Evolutionary conservation across 1,140 invertebrate species (phyloP).

Genomic region (Lordiphosa mommai): DNA sequence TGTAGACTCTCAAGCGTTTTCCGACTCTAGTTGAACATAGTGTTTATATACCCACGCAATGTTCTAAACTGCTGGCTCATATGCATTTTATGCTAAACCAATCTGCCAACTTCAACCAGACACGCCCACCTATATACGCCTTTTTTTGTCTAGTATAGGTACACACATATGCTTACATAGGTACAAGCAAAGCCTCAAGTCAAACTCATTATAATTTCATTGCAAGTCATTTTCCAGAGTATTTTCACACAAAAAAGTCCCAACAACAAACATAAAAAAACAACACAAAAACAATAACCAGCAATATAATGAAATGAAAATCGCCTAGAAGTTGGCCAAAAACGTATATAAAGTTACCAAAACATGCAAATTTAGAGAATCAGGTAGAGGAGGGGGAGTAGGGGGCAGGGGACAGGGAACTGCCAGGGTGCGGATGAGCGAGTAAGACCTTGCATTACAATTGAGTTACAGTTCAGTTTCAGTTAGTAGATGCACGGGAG

Average conservation of each 20-base stretch:
- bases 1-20: too few relatives aligned
- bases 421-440: constrained; percentile 33
- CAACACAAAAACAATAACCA: constrained; percentile 39
- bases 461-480: constrained; percentile 70
- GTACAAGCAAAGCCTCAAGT: constrained; percentile 14
- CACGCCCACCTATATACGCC: neutral
- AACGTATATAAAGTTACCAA: constrained; percentile 46
- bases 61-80: too few relatives aligned
- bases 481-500: constrained; percentile 35
- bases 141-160: too few relatives aligned
- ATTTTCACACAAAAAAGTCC: constrained; percentile 13
- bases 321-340: constrained; percentile 50
- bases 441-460: constrained; percentile 71
- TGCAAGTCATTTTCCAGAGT: constrained; percentile 63
- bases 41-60: too few relatives aligned
- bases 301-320: constrained; percentile 68
- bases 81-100: too few relatives aligned
- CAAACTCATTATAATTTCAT: constrained; percentile 62
- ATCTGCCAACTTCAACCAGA: too few relatives aligned
- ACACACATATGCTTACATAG: neutral
- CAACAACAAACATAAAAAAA: constrained; percentile 1
- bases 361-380: constrained; percentile 42
- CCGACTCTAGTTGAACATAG: too few relatives aligned
- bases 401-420: neutral
- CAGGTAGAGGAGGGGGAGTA: neutral